Evolutionary conservation across 2,888 invertebrate genomes (phyloP), one percentile per base, ranked within the genome.

Genomic region (Melanotus villosus): DNA sequence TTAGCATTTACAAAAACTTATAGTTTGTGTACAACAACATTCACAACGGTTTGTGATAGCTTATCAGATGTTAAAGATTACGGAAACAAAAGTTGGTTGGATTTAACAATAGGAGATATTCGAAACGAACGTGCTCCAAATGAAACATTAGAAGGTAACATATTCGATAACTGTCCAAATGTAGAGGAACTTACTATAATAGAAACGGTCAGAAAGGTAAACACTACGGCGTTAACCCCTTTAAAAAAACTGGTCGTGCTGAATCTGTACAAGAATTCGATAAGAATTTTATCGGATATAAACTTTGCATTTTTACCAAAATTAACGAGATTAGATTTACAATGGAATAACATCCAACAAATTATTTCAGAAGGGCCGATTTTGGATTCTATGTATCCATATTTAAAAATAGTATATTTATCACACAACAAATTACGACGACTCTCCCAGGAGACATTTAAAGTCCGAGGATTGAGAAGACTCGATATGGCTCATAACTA

Each of bases 191-290:
- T 59, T 1, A 30, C 45, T 4, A 59, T 59, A 43, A 45, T 43
- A 38, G 21, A 14, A 14, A 4, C 43, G 26, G 23, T 43, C 23
- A 38, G 16, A 6, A 30, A 59, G 1, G n/a, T 59, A 4, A 30
- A 59, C 12, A 7, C 12, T 2, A 30, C 41, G 7, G 59, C 45
- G 4, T 59, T 59, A 18, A n/a, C 7, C 12, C 16, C 21, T 6
- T 21, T 59, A 9, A 18, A 23, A 1, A 45, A 59, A 9, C 14
- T 59, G 14, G 2, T 59, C 1, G 30, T 59, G 43, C 30, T 59
- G 41, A 59, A 59, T 12, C 26, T 59, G 0, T 43, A 59, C 16
- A 41, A 59, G 26, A 59, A 59, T 26, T 59, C 59, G 7, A 43
- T 59, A 10, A n/a, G 6, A 5, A 30, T 10, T 1, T 21, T 59